Evolutionary conservation across 2,888 invertebrate species (phyloP), one percentile per base, ranked within the genome.

Genomic region (Operophtera brumata): DNA sequence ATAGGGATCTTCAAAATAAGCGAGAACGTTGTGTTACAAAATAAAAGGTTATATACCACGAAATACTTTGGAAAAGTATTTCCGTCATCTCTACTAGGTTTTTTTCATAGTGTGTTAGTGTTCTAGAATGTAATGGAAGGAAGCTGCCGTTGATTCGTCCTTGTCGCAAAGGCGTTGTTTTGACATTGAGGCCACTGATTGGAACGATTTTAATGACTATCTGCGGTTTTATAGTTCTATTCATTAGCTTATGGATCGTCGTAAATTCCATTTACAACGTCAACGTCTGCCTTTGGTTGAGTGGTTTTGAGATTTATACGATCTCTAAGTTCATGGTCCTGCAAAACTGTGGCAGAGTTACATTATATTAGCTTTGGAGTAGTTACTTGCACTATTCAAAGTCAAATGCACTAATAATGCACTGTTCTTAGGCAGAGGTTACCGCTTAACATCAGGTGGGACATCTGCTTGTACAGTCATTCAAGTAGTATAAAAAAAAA

Each of bases 121-220:
- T 43, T 47, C 34, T 40, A 11, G 20, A 39, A 39, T n/a, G 6
- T 12, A 47, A 47, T 37, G 4, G 20, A 20, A 3, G 20, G 20
- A 43, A 28, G 30, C 25, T 42, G 9, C 41, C 48, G 61, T 64
- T 58, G 57, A 44, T 56, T 51, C 46, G 58, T 58, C 61, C 64
- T 64, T 59, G 59, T 51, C 47, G 52, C 54, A 47, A 46, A 47
- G 36, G 47, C 52, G 55, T 59, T 56, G 54, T 57, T 55, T 54
- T 61, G 54, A 58, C 59, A 46, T 51, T 50, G 56, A 47, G 37
- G 25, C 41, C 50, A n/a, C 46, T 64, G 61, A 59, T 58, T 59
- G 57, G 57, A 59, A 57, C 56, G 49, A 32, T 42, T 42, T 41
- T 57, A 57, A 52, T 52, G 52, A 45, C 46, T 52, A 49, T 48